Evolutionary conservation across 2,888 invertebrate genomes (phyloP), one percentile per base, ranked within the genome.

Genomic region (Zonitis immaculata): DNA sequence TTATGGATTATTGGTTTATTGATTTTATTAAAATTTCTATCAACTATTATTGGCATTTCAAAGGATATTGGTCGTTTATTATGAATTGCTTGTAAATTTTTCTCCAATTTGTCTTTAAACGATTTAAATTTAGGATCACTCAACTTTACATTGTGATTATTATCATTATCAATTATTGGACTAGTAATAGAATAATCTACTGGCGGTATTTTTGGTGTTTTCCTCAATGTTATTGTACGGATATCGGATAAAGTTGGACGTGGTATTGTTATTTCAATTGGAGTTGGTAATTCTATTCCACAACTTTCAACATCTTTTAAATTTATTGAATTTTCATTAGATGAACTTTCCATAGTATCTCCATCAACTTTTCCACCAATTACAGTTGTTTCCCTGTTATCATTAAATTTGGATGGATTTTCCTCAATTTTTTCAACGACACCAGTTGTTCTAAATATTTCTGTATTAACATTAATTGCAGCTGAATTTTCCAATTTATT

Each of bases 71-170:
- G 12, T 48, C 22, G 49, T 45, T n/a, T n/a, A n/a, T n/a, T n/a
- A n/a, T n/a, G n/a, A n/a, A 35, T 25, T 9, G 16, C 11, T 45
- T 59, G 56, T 16, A 68, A 50, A 45, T 60, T 64, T 44, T 62
- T 51, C 43, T 59, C 59, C 22, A 71, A 59, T 43, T 60, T 58
- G 49, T 61, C 57, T 47, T 52, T 54, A 48, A 71, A 71, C 6
- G 54, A 47, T 44, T 64, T 60, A 49, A 63, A 64, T 50, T 66
- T 60, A 5, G 57, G 59, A 6, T 66, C 57, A 12, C 62, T 61
- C 0, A 61, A 58, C 57, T 58, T 65, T 11, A 35, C 16, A 35
- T 35, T 35, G 22, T 68, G 46, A 56, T 68, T 65, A 42, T 49
- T 42, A n/a, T 57, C 11, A 25, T 27, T 18, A 43, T n/a, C 8